phyloP scores from a whole-genome alignment of 2,888 invertebrate species.

The Marronus borbonicus region DNA sequence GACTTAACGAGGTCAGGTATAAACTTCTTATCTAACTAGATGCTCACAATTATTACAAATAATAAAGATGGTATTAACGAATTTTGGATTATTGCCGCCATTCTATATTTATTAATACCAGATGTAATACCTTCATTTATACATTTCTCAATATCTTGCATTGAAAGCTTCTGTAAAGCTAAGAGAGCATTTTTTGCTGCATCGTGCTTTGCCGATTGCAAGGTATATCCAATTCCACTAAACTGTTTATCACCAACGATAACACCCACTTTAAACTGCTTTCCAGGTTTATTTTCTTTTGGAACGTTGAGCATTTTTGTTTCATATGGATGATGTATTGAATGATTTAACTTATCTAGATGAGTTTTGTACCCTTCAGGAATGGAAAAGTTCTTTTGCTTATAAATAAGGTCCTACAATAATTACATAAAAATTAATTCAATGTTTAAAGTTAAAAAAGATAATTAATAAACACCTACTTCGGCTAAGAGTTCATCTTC shows the following conservation, averaged over 20 bases:
- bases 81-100: too few species aligned
- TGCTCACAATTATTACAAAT: too few species aligned
- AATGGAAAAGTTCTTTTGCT: constrained; percentile 30
- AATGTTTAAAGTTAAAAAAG: too few species aligned
- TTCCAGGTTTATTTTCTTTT: constrained; percentile 58
- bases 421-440: background rate
- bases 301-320: constrained; percentile 53
- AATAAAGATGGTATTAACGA: too few species aligned
- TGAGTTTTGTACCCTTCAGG: constrained; percentile 61
- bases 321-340: constrained; percentile 56
- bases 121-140: constrained; percentile 59
- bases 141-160: constrained; percentile 60
- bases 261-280: constrained; percentile 63
- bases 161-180: constrained; percentile 58
- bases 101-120: background rate
- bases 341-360: constrained; percentile 61
- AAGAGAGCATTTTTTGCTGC: constrained; percentile 65
- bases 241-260: constrained; percentile 62
- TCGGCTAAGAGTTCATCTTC: constrained; percentile 43
- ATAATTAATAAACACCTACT: background rate
- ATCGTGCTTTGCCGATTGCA: constrained; percentile 65
- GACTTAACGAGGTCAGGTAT: too few species aligned
- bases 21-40: too few species aligned
- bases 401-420: constrained; percentile 35
- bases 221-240: constrained; percentile 62